Evolutionary conservation across 2,113 vertebrate genomes (phyloP).

Genomic region (rabbit (Oryctolagus cuniculus)): DNA sequence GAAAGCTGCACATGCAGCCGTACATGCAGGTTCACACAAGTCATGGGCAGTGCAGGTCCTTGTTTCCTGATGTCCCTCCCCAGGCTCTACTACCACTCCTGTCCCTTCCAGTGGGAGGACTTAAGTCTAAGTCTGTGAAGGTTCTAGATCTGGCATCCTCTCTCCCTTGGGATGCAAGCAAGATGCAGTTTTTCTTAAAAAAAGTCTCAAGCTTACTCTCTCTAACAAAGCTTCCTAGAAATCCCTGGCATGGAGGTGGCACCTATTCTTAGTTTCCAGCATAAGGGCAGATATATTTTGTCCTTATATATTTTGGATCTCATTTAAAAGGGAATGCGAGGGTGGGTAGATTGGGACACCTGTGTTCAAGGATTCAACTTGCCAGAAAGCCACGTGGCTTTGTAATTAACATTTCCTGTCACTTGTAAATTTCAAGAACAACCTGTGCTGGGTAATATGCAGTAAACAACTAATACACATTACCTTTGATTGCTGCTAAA

Average conservation of each 20-base stretch:
- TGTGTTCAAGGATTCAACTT: constrained; percentile 58
- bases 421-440: constrained; percentile 50
- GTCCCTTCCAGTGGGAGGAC: neutral
- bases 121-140: neutral
- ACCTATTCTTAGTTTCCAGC: constrained; percentile 49
- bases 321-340: constrained; percentile 50
- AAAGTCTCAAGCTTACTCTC: constrained; percentile 17
- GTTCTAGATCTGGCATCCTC: neutral
- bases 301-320: constrained; percentile 44
- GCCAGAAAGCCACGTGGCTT: constrained; percentile 52
- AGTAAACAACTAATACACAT: constrained; percentile 58
- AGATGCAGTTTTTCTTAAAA: neutral
- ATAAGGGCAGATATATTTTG: constrained; percentile 46
- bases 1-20: neutral
- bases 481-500: constrained; percentile 98
- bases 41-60: neutral
- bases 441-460: neutral
- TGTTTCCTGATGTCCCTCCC: neutral
- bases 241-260: constrained; percentile 39
- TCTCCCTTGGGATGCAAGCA: neutral
- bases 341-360: constrained; percentile 60
- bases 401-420: constrained; percentile 45
- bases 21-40: neutral
- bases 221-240: constrained; percentile 72
- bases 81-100: neutral